Conservation (phyloP, 2,888 invertebrate species). For the Drosophila mimica region DNA sequence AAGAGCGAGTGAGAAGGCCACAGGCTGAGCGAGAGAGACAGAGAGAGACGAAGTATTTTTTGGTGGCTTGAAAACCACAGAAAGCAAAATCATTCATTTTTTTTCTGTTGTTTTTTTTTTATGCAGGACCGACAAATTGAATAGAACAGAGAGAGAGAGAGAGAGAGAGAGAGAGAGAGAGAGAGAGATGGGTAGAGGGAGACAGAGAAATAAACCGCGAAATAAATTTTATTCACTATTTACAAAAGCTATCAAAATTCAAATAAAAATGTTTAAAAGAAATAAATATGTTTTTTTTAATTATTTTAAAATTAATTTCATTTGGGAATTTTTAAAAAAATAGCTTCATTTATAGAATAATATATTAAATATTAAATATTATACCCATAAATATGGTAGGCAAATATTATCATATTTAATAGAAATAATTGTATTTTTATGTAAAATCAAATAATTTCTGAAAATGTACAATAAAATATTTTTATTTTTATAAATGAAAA, state of each 20-base stretch:
- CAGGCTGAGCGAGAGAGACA: background rate
- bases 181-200: fast-evolving
- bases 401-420: no score
- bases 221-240: background rate
- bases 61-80: slow-evolving; percentile 44
- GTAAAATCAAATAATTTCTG: fast-evolving
- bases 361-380: no score
- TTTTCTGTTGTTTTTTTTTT: background rate
- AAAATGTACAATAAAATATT: background rate
- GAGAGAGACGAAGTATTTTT: background rate
- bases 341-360: background rate
- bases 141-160: background rate
- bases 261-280: background rate
- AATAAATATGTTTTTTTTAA: fast-evolving
- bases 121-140: background rate
- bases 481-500: background rate
- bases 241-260: background rate
- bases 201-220: background rate
- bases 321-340: background rate
- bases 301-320: background rate
- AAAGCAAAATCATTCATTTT: slow-evolving; percentile 58
- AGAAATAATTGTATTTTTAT: background rate
- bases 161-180: background rate
- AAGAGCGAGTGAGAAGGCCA: background rate
- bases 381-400: no score